Evolutionary conservation across 2,888 invertebrate species (phyloP).

Genomic region (Polymixis lichenea): DNA sequence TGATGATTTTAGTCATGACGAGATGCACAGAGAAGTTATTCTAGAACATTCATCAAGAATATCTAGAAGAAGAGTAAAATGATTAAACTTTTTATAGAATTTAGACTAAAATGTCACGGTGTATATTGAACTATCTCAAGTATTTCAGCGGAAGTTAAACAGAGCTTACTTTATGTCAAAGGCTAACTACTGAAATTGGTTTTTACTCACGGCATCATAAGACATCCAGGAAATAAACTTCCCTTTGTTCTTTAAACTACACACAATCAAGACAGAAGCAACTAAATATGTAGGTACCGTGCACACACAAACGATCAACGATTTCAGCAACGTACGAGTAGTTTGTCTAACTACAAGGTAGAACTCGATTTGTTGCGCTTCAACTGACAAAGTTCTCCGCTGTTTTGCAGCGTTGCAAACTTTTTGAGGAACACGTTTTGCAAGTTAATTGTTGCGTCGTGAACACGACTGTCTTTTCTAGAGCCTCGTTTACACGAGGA

Average conservation of each 20-base stretch:
- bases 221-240: not conserved
- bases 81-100: not conserved
- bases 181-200: not conserved
- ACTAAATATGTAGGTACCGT: not conserved
- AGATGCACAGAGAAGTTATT: too few species aligned
- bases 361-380: conserved; percentile 14
- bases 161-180: not conserved
- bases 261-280: not conserved
- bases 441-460: not conserved
- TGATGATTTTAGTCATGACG: too few species aligned
- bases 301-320: not conserved
- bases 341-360: conserved; percentile 11
- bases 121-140: not conserved
- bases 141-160: not conserved
- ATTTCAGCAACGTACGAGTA: conserved; percentile 6
- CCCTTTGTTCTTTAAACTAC: not conserved
- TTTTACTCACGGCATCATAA: not conserved
- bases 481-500: not conserved
- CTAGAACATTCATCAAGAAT: not conserved
- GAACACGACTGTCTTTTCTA: not conserved
- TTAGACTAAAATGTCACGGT: too few species aligned
- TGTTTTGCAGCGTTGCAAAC: conserved; percentile 18
- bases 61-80: not conserved
- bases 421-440: conserved; percentile 1
- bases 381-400: not conserved